phyloP scores from a whole-genome alignment of 92 coral and sea anemone species.

The Micromussa lordhowensis region DNA sequence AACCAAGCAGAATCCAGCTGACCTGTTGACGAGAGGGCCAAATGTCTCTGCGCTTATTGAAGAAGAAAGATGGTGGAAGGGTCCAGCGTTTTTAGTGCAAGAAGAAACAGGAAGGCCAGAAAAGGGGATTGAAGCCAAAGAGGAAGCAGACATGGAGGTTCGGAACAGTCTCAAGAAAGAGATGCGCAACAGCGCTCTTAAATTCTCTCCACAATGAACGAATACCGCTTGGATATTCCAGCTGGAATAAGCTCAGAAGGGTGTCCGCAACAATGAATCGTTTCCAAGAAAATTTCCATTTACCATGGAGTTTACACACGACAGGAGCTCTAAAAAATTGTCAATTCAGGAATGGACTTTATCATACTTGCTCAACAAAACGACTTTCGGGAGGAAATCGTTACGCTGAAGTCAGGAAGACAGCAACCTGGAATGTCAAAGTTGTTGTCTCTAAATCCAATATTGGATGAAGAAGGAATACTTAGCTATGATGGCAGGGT shows the following conservation, averaged over 20 bases:
- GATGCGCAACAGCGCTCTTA: no score
- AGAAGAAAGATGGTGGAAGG: constrained; percentile 42
- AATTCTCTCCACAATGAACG: not conserved
- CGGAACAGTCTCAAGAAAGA: constrained; percentile 19
- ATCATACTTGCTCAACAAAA: constrained; percentile 41
- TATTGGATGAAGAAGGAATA: no score
- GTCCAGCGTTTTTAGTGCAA: constrained; percentile 27
- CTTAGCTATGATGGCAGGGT: no score
- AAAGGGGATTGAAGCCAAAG: no score
- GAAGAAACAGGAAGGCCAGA: constrained; percentile 26
- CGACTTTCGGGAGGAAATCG: constrained; percentile 30
- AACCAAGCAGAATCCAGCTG: no score
- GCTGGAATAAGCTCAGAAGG: constrained; percentile 31
- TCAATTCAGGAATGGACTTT: constrained; percentile 23
- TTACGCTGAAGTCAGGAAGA: constrained; percentile 18
- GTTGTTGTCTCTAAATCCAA: no score
- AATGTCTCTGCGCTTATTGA: constrained; percentile 18
- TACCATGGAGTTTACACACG: not conserved
- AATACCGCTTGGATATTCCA: constrained; percentile 14
- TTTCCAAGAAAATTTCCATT: not conserved
- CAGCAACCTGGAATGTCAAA: constrained; percentile 13
- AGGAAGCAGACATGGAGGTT: constrained; percentile 27
- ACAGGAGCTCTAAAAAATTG: constrained; percentile 20
- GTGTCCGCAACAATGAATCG: constrained; percentile 2
- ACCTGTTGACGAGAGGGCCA: no score